Evolutionary conservation across 2,797 vertebrate genomes (phyloP).

Genomic region (Pachyuromys duprasi): DNA sequence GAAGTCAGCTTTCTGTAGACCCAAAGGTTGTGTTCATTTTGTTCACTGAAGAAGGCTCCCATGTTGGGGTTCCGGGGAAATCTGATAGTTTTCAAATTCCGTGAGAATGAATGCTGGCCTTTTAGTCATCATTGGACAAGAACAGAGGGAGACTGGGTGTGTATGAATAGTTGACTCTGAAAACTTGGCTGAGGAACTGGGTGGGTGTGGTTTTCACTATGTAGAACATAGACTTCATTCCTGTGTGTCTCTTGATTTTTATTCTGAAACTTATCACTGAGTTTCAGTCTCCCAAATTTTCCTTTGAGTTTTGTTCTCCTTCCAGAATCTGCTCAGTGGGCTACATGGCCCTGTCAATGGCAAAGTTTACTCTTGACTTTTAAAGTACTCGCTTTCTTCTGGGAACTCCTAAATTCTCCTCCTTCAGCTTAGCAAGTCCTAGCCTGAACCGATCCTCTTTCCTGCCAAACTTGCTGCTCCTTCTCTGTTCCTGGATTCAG

Average conservation of each 20-base stretch:
- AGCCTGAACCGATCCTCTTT: slow-evolving; percentile 69
- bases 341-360: not conserved
- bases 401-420: not conserved
- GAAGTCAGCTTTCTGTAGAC: not conserved
- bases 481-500: slow-evolving; percentile 70
- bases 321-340: not conserved
- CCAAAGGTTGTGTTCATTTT: not conserved
- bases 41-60: not conserved
- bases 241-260: slow-evolving; percentile 14
- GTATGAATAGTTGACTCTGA: not conserved
- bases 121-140: slow-evolving; percentile 39
- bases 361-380: not conserved
- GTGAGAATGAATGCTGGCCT: not conserved
- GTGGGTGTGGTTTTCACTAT: not conserved
- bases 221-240: not conserved
- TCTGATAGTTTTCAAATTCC: slow-evolving; percentile 11
- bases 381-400: not conserved
- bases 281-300: slow-evolving; percentile 4
- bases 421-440: slow-evolving; percentile 60
- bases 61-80: not conserved
- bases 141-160: slow-evolving; percentile 1
- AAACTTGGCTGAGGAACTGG: not conserved
- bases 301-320: not conserved
- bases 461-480: slow-evolving; percentile 62
- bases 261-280: not conserved